A percentile compares a stretch with the other conserved stretches of the same genome.
phyloP scores from a whole-genome alignment of 2,113 vertebrate genomes.

The Petrocephalus zakoni region DNA sequence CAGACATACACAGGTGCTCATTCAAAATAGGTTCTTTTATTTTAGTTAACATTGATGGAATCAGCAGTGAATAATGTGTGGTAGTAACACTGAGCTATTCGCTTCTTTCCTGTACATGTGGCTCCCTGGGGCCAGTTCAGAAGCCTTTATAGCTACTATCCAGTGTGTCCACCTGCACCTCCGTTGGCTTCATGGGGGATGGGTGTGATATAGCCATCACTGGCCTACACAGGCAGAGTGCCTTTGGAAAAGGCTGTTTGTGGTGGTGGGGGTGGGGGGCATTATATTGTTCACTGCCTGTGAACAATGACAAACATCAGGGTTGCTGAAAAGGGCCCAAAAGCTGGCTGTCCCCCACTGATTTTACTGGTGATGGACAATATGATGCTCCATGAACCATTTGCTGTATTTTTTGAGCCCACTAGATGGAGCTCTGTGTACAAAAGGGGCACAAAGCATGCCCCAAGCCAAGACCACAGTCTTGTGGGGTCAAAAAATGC shows the following conservation, averaged over 20 bases:
- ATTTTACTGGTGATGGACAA: neutral
- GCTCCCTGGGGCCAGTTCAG: conserved; percentile 37
- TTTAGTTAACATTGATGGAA: conserved; percentile 67
- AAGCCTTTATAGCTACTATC: conserved; percentile 25
- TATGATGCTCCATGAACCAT: neutral
- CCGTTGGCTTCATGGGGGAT: conserved; percentile 5
- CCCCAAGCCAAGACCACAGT: neutral
- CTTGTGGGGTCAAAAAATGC: neutral
- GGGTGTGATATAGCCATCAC: neutral
- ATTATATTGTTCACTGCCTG: neutral
- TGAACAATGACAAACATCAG: neutral
- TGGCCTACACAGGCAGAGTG: neutral
- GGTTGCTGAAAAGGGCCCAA: neutral
- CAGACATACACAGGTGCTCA: neutral
- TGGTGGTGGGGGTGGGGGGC: neutral
- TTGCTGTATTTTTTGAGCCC: neutral
- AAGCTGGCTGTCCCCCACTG: neutral
- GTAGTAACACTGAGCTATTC: conserved; percentile 58
- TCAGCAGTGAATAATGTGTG: conserved; percentile 52
- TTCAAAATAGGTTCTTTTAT: conserved; percentile 54
- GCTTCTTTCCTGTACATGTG: conserved; percentile 52
- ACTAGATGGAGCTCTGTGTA: neutral
- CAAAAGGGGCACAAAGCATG: neutral
- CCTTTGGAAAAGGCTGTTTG: neutral
- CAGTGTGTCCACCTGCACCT: neutral